Percentiles rank a stretch among this genome's conserved stretches.
These are phyloP conservation scores for Xylophagus ater DNA, from an alignment of 2,888 invertebrate genomes.

Conservation along the genomic window DNA sequence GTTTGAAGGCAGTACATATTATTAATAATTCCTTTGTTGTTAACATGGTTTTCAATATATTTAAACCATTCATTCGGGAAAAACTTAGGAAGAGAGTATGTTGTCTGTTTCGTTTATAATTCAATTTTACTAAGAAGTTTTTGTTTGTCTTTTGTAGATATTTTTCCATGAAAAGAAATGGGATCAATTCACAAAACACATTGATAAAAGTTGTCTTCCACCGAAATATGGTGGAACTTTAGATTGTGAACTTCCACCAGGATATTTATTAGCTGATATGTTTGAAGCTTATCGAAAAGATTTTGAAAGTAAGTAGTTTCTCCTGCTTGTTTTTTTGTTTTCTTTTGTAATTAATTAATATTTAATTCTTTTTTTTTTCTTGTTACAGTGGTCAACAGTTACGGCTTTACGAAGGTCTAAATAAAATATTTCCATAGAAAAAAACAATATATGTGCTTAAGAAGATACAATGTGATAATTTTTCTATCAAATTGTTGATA, in stretches of 20 bases:
- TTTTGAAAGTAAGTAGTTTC: constrained; percentile 49
- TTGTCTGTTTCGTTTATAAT: constrained; percentile 12
- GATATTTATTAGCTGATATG: constrained; percentile 54
- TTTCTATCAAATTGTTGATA: too few species aligned
- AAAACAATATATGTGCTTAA: too few species aligned
- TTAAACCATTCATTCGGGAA: constrained; percentile 79
- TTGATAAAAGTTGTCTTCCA: constrained; percentile 50
- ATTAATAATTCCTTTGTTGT: constrained; percentile 81
- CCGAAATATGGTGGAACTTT: constrained; percentile 55
- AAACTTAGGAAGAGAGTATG: constrained; percentile 65
- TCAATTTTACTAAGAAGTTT: constrained; percentile 4
- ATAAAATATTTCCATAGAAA: constrained; percentile 25
- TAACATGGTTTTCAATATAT: constrained; percentile 72
- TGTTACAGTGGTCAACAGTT: constrained; percentile 47
- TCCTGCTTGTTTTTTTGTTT: not conserved
- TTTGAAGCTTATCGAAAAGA: constrained; percentile 53
- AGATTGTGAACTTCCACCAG: constrained; percentile 45
- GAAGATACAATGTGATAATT: too few species aligned
- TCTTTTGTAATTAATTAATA: constrained; percentile 3
- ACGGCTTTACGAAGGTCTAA: constrained; percentile 42
- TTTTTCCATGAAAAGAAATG: constrained; percentile 62
- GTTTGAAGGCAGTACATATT: constrained; percentile 76
- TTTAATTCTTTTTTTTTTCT: constrained; percentile 12
- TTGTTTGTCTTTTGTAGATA: constrained; percentile 38
- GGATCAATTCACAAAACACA: constrained; percentile 46